phyloP scores from a whole-genome alignment of 2,113 vertebrate genomes.

The Plestiodon gilberti region DNA sequence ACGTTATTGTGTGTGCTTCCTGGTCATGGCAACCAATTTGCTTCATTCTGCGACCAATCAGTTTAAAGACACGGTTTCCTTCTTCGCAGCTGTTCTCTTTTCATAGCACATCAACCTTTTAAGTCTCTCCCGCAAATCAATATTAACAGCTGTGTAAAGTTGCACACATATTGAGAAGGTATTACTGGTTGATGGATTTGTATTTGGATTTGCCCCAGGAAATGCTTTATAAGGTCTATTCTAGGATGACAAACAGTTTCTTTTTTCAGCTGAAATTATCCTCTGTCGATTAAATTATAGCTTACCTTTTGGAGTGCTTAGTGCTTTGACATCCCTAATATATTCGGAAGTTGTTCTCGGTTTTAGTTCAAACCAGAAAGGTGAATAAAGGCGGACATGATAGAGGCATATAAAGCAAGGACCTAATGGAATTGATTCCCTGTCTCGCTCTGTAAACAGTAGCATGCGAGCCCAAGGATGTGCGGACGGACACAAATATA shows the following conservation, averaged over 20 bases:
- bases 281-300: constrained; percentile 53
- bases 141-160: constrained; percentile 68
- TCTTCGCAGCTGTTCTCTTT: constrained; percentile 46
- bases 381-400: not conserved
- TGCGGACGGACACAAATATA: too few relatives aligned
- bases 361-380: constrained; percentile 8
- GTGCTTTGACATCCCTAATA: constrained; percentile 27
- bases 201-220: constrained; percentile 69
- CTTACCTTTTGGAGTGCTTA: constrained; percentile 51
- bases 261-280: constrained; percentile 62
- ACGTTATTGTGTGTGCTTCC: constrained; percentile 23
- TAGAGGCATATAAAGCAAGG: too few relatives aligned
- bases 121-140: constrained; percentile 69
- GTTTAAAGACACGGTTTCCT: constrained; percentile 29
- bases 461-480: too few relatives aligned
- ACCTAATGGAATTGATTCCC: too few relatives aligned
- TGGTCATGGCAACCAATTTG: constrained; percentile 30
- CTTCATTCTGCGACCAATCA: constrained; percentile 46
- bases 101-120: constrained; percentile 50
- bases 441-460: too few relatives aligned
- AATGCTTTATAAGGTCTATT: constrained; percentile 60
- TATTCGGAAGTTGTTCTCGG: constrained; percentile 18
- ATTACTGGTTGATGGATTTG: constrained; percentile 69
- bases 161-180: constrained; percentile 58
- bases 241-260: constrained; percentile 62